Evolutionary conservation across 2,113 vertebrate species (phyloP).

Genomic region (Etheostoma cragini): DNA sequence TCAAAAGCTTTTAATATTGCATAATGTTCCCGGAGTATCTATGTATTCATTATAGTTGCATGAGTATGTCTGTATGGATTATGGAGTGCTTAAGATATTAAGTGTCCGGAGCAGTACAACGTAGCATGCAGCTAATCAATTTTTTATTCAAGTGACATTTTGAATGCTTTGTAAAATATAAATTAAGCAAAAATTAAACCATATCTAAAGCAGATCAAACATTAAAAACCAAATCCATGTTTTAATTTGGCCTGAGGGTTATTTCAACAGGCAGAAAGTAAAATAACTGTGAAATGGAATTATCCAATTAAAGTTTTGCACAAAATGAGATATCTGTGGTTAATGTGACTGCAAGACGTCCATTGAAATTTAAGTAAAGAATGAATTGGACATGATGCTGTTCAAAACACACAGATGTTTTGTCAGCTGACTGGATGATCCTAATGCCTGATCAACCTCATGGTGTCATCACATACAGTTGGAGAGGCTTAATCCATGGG

Average conservation of each 20-base stretch:
- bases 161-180: slow-evolving; percentile 14
- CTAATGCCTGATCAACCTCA: not conserved
- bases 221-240: slow-evolving; percentile 35
- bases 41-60: slow-evolving; percentile 31
- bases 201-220: slow-evolving; percentile 10
- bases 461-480: slow-evolving; percentile 9
- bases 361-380: not conserved
- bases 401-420: not conserved
- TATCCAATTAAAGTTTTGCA: not conserved
- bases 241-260: slow-evolving; percentile 18
- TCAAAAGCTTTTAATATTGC: slow-evolving; percentile 18
- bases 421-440: not conserved
- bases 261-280: slow-evolving; percentile 14
- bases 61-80: slow-evolving; percentile 32
- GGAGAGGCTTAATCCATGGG: slow-evolving; percentile 28
- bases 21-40: slow-evolving; percentile 5
- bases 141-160: slow-evolving; percentile 40
- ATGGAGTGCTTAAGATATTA: slow-evolving; percentile 28
- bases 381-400: not conserved
- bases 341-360: slow-evolving; percentile 7
- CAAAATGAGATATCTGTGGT: not conserved
- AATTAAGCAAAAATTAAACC: slow-evolving; percentile 33
- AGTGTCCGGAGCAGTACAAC: slow-evolving; percentile 35
- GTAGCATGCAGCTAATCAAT: slow-evolving; percentile 25
- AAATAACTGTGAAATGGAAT: slow-evolving; percentile 4